phyloP scores from a whole-genome alignment of 2,113 vertebrate species.

The Cyanoderma ruficeps region DNA sequence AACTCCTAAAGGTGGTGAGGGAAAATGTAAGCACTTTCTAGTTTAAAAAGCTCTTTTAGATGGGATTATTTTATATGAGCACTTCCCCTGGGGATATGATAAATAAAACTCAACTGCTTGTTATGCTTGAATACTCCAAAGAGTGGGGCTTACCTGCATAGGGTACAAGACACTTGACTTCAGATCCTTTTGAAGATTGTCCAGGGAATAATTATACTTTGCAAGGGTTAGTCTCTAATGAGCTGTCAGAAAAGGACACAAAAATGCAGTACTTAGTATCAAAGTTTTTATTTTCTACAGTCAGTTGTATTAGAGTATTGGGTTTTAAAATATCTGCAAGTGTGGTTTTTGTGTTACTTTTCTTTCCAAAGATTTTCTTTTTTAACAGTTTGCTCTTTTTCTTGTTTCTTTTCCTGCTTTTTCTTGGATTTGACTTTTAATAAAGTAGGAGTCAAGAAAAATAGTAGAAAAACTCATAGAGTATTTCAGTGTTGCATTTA shows the following conservation, averaged over 20 bases:
- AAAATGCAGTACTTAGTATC: background rate
- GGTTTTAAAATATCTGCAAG: background rate
- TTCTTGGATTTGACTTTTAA: background rate
- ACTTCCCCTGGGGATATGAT: accelerated
- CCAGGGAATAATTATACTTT: background rate
- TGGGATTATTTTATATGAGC: accelerated
- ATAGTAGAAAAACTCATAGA: accelerated
- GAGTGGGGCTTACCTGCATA: background rate
- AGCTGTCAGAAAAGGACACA: background rate
- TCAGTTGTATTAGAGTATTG: background rate
- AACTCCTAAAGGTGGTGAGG: background rate
- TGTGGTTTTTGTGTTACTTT: background rate
- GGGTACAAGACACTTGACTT: background rate
- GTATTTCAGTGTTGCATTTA: background rate
- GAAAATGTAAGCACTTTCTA: accelerated
- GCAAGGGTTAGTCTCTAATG: background rate
- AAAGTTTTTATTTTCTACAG: background rate
- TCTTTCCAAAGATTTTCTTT: background rate
- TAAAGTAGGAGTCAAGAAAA: background rate
- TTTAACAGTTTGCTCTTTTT: background rate
- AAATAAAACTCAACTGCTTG: background rate
- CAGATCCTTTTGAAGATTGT: background rate
- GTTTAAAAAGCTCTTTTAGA: accelerated
- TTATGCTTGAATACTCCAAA: background rate
- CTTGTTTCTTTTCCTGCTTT: accelerated